Base-by-base conservation (phyloP, 2,113 vertebrate species). In the Antigone vipio region DNA sequence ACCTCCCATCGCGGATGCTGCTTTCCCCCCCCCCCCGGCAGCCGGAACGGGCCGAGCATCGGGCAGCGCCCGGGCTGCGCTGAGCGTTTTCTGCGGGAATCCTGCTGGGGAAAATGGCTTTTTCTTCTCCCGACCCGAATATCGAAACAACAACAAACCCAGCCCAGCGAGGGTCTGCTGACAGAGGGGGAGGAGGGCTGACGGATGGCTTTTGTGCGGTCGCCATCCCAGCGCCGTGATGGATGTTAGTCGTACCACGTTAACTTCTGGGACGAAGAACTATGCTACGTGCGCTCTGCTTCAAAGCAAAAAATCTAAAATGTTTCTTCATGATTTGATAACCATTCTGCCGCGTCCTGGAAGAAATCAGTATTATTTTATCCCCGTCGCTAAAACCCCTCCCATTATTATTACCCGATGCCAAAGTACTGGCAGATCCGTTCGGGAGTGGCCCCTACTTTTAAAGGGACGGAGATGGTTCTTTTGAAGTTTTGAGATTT, bases 231-330 rank as follows among this genome's bases (percentile, higher is more conserved):
- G 32, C n/a, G 3, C 81, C 16, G 14, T 3, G 35, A 12, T 0
- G 19, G 19, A 17, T 10, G 35, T 12, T 7, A 7, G 7, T 18
- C 5, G 4, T 1, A 11, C 24, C 40, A 1, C 38, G 0, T 5
- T 30, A 18, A 11, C 15, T 21, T 18, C 15, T 2, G 12, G 34
- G 50, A 12, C 2, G 8, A 49, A 40, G 27, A 69, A 32, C 12
- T 5, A 0, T 2, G 18, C 26, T 27, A 4, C n/a, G 0, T 3
- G n/a, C 12, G 1, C 47, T 32, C 20, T 4, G 5, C n/a, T 86
- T 40, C 42, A 15, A 52, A 60, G 62, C 30, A 38, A 72, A 38
- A 78, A 49, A 12, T 6, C 35, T 20, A 23, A 56, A 75, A 60
- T 3, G 22, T n/a, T 29, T 20, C 23, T 40, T 53, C 11, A 3